Conservation (phyloP, 2,888 invertebrate genomes). For the Drosophila limbata region DNA sequence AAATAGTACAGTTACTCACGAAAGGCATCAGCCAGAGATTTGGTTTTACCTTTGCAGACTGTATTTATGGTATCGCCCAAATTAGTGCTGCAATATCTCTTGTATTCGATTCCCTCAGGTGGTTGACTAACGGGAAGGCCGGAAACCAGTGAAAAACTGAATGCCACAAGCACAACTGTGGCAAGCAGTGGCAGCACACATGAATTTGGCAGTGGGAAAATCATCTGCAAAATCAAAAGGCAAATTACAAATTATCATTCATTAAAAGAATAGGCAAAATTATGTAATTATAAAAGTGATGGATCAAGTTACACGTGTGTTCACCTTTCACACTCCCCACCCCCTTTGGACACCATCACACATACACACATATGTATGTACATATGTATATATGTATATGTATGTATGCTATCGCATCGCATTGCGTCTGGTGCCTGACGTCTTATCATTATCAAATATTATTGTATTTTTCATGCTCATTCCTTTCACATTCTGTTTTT, state of each 20-base stretch:
- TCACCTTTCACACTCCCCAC: no score
- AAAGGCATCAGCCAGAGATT: constrained; percentile 72
- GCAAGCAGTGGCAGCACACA: constrained; percentile 52
- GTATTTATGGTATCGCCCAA: constrained; percentile 77
- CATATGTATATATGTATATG: not conserved
- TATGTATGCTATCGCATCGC: constrained; percentile 4
- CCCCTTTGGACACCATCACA: no score
- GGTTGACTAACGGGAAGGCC: constrained; percentile 38
- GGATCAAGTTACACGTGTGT: not conserved
- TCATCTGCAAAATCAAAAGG: constrained; percentile 65
- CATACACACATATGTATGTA: not conserved
- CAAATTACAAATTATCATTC: not conserved
- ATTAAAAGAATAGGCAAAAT: not conserved
- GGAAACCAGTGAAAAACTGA: constrained; percentile 43
- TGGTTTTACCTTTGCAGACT: constrained; percentile 77
- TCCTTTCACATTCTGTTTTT: constrained; percentile 48
- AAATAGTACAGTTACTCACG: constrained; percentile 67
- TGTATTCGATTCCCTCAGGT: constrained; percentile 56
- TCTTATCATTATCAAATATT: constrained; percentile 76
- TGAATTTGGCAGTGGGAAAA: constrained; percentile 48
- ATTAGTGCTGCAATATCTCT: constrained; percentile 78
- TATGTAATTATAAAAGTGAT: not conserved
- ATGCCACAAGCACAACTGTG: constrained; percentile 52
- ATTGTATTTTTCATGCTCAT: constrained; percentile 58
- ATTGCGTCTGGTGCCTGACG: constrained; percentile 3